Base-by-base conservation (phyloP, 2,888 invertebrate genomes). In the Onchidella celtica region DNA sequence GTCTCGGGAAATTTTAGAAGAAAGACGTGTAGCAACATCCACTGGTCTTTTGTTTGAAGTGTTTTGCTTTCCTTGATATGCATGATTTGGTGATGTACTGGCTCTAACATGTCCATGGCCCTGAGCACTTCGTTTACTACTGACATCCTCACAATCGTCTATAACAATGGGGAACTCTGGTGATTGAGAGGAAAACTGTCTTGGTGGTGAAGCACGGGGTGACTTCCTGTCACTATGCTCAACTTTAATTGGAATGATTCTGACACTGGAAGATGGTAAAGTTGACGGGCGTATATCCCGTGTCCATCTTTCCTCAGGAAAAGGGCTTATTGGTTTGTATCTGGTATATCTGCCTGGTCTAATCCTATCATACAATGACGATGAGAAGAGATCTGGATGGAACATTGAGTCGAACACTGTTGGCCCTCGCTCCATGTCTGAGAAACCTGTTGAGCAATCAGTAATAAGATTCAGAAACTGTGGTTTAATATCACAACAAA, bases 211-310 rank as follows among this genome's bases (percentile, higher is more conserved):
- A 47, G 6, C 9, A 6, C 17, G 6, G 6, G 6, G 9, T 11
- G 6, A 6, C 47, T 47, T 47, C 47, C 17, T 6, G 17, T 27
- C 27, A 24, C 17, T 2, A 47, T 75, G 29, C 32, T 77, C 68
- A 55, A 77, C 36, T 68, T 68, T 66, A 14, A 77, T 77, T 9
- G 77, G 77, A 24, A 77, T 77, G 21, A 77, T 34, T 1, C 24
- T 55, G 4, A 55, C 57, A 55, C 57, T 57, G 55, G 68, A 34
- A 47, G 69, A 69, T 32, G 57, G 21, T 3, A 34, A 29, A 14
- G 32, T 17, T 32, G 57, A 9, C 11, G 55, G 34, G 9, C 21
- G 11, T 6, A 34, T 29, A 72, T 34, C 57, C 6, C 9, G 9
- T 3, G n/a, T 17, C 32, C 32, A 3, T 17, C 34, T 57, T 2